phyloP scores from a whole-genome alignment of 2,113 vertebrate species.

The Colossoma macropomum region DNA sequence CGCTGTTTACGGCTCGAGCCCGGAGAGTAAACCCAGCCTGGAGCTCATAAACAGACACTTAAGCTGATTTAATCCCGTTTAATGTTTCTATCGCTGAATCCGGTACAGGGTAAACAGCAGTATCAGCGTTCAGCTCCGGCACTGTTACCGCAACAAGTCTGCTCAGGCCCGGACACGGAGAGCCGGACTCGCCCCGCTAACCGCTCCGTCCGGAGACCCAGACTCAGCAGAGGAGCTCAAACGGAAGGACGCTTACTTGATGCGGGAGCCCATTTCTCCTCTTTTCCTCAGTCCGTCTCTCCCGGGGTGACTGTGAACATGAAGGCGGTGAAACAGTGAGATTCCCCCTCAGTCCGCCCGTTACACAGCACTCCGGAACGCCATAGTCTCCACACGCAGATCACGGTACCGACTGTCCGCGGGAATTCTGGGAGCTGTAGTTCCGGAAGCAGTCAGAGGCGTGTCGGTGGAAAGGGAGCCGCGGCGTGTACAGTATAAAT shows the following conservation, averaged over 20 bases:
- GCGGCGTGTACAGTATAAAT: fast-evolving
- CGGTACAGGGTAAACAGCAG: no score
- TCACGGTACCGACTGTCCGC: conserved; percentile 52
- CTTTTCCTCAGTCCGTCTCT: conserved; percentile 40
- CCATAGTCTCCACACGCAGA: conserved; percentile 66
- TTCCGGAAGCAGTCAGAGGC: not conserved
- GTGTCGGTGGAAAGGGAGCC: fast-evolving
- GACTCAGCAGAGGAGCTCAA: no score
- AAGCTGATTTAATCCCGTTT: no score
- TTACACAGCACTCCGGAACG: conserved; percentile 64
- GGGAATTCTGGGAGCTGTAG: conserved; percentile 68
- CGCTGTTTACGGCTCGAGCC: no score
- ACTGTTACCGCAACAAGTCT: no score
- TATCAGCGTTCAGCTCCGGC: no score
- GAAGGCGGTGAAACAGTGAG: conserved; percentile 57
- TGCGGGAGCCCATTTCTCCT: conserved; percentile 75
- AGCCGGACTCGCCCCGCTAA: no score
- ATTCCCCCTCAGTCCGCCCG: conserved; percentile 60
- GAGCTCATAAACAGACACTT: no score
- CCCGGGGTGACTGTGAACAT: conserved; percentile 40
- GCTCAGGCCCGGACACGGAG: no score
- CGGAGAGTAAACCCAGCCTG: no score
- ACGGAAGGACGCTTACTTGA: conserved; percentile 72
- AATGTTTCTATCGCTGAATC: no score
- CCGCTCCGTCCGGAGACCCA: no score